Base-by-base conservation (phyloP, 2,797 vertebrate genomes). In the Pseudochromis fuscus region DNA sequence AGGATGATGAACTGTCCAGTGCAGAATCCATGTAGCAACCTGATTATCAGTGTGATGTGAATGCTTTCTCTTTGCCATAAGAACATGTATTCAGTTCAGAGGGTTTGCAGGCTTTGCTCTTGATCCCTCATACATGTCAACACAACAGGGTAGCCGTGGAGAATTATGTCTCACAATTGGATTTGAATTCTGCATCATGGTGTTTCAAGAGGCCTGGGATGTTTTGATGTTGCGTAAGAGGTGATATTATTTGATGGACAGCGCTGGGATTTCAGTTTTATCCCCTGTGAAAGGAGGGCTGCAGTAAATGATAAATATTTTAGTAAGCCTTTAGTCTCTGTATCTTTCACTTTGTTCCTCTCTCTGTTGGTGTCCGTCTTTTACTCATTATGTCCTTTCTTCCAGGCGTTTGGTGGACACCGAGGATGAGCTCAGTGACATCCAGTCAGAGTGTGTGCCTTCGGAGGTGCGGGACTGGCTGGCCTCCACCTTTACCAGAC, bases 401-500 rank as follows among this genome's bases (percentile, higher is more conserved):
- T 46, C n/a, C 78, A 99, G 98, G 85, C 94, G 95, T 60, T 89
- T 99, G 87, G 94, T 98, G 85, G 98, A 99, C 90, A 97, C 96
- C 0, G 97, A 99, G 82, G 98, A 99, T 91, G 98, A 99, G 77
- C 97, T 99, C 84, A 97, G 97, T 31, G 97, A 97, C 88, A 98
- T 99, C 83, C 97, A 96, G 79, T 98, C 97, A 0, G 97, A 98
- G 75, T 96, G 96, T 0, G 96, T 99, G 74, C 98, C 98, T 21
- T 98, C 97, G 0, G 98, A 99, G 87, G 98, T 99, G 75, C 96
- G 97, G 42, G 97, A 99, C 78, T 99, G 98, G 97, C 92, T 99
- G 93, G 98, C 98, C 74, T 97, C 97, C 84, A 99, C 97, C 78
- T 99, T 99, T 87, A 99, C 98, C 0, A 90, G 96, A 21, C 97